Evolutionary conservation across 2,113 vertebrate genomes (phyloP).

Genomic region (Bujurquina vittata): DNA sequence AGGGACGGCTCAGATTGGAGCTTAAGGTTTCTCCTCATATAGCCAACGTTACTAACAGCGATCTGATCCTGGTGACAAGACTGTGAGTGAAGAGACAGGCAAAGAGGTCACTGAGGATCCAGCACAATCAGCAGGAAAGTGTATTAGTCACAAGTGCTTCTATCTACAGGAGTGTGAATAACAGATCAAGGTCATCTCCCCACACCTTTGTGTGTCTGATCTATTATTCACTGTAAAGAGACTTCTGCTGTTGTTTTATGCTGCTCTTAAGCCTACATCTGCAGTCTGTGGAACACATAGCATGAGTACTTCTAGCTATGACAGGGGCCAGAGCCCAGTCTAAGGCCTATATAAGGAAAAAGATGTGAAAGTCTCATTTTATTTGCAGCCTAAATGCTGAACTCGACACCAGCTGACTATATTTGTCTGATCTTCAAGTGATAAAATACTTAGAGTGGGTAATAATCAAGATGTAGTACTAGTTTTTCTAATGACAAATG

Average conservation of each 20-base stretch:
- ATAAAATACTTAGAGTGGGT: background rate
- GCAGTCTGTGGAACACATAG: background rate
- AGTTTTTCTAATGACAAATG: background rate
- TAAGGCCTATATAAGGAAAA: background rate
- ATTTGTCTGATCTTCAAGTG: background rate
- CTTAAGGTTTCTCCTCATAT: conserved; percentile 58
- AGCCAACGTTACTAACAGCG: conserved; percentile 37
- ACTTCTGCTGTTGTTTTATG: conserved; percentile 27
- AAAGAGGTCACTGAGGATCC: conserved; percentile 31
- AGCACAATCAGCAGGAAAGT: conserved; percentile 51
- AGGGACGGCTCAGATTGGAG: conserved; percentile 45
- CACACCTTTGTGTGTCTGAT: conserved; percentile 29
- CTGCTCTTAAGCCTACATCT: conserved; percentile 7
- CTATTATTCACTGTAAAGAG: conserved; percentile 21
- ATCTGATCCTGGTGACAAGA: conserved; percentile 39
- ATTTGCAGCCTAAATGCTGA: background rate
- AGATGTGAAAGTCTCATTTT: conserved; percentile 13
- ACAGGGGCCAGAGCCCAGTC: background rate
- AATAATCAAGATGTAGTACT: background rate
- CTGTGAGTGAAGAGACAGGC: conserved; percentile 6
- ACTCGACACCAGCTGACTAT: background rate
- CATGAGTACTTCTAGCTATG: conserved; percentile 5
- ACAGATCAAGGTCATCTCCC: conserved; percentile 54
- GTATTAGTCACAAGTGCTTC: conserved; percentile 17
- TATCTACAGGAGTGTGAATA: conserved; percentile 3